phyloP scores from a whole-genome alignment of 2,113 vertebrate genomes.

The Tauraco erythrolophus region DNA sequence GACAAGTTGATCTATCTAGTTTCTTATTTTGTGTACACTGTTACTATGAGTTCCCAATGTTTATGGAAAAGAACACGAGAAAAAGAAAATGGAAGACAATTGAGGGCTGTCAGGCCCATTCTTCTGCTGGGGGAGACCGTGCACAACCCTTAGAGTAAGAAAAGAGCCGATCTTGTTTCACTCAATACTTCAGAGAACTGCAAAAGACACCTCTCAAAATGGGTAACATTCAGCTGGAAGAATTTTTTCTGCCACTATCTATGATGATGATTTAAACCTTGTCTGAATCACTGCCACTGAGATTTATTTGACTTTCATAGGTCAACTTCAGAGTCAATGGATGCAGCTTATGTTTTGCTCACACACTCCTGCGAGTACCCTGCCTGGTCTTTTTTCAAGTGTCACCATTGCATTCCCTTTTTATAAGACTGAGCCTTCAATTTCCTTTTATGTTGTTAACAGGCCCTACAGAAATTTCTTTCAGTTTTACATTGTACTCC shows the following conservation, averaged over 20 bases:
- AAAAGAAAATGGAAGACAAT: background rate
- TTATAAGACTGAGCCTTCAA: constrained; percentile 31
- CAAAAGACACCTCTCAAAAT: constrained; percentile 36
- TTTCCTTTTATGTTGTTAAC: constrained; percentile 41
- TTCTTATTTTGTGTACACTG: background rate
- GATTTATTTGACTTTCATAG: constrained; percentile 57
- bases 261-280: constrained; percentile 46
- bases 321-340: constrained; percentile 41
- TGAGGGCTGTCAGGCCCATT: background rate
- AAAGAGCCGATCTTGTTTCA: background rate
- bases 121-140: background rate
- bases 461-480: constrained; percentile 40
- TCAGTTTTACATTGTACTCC: constrained; percentile 28
- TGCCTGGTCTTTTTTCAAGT: constrained; percentile 46
- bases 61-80: background rate
- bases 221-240: background rate
- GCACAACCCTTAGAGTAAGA: background rate
- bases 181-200: constrained; percentile 11
- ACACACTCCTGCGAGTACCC: background rate
- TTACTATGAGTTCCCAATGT: background rate
- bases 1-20: background rate
- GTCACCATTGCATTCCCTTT: constrained; percentile 34
- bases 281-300: background rate
- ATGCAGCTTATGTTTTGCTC: constrained; percentile 51
- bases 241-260: background rate